Base-by-base conservation (phyloP, 2,113 vertebrate genomes). In the Hippopotamus amphibius region DNA sequence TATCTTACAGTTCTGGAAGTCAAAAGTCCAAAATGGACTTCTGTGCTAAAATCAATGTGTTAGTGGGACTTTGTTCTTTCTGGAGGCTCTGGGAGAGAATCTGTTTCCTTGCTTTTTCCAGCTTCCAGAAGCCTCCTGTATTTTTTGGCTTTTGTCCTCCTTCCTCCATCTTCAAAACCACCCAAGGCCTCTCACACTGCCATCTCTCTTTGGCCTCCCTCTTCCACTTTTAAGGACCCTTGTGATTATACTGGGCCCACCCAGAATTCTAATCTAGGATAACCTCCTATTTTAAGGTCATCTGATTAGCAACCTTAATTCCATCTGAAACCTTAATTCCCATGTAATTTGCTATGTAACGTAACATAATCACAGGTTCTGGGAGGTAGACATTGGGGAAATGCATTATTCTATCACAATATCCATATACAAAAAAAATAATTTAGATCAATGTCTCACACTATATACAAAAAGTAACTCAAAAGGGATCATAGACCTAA, bases 301-400 rank as follows among this genome's bases (percentile, higher is more conserved):
- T 30, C 28, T 94, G 79, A 74, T 93, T 88, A 88, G 30, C 57
- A 93, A 91, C 26, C 43, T 90, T 59, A 89, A 69, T 87, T 93
- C 55, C 17, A 87, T 55, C 55, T 74, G 72, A 84, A 87, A 63
- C 21, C 7, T 89, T 71, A 95, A 74, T 95, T 95, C 30, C n/a
- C 6, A 46, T 26, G 76, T 55, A 55, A 55, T 61, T 96, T 92
- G 33, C 61, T 61, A 66, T 59, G 30, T 91, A 77, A 91, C 37
- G 66, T 95, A 88, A 91, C 43, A n/a, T 16, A 93, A 33, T 59
- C 69, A 83, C 46, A 37, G 13, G 46, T 88, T 95, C 86, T 74
- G 43, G 8, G 50, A 95, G 15, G 46, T 13, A 93, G 63, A 55
- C 4, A 88, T 12, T 74, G 55, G 48, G 43, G 41, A 53, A 85